phyloP scores from a whole-genome alignment of 35 echinoderm and acorn worm species.

The Diadema setosum region DNA sequence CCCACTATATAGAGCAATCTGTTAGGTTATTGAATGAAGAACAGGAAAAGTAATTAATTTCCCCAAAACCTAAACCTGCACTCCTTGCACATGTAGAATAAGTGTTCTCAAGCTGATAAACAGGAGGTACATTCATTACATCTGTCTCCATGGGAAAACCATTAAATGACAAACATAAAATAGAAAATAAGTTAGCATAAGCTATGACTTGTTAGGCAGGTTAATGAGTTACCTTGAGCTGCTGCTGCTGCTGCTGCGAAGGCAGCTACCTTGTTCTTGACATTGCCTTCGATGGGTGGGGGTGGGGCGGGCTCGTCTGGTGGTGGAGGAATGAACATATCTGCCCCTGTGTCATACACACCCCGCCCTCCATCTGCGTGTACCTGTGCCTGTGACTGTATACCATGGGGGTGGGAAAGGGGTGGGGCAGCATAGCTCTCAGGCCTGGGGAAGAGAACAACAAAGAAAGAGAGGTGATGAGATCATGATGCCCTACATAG shows the following conservation, averaged over 20 bases:
- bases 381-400: not conserved
- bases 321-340: constrained; percentile 79
- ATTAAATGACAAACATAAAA: too few species aligned
- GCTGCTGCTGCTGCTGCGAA: constrained; percentile 77
- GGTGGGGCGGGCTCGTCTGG: constrained; percentile 45
- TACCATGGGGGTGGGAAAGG: not conserved
- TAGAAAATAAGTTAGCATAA: too few species aligned
- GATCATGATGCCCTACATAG: not conserved
- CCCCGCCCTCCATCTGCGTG: not conserved
- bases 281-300: constrained; percentile 63
- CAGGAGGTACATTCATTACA: too few species aligned
- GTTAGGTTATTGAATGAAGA: too few species aligned
- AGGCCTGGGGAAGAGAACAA: not conserved
- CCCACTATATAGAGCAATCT: too few species aligned
- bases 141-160: too few species aligned
- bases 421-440: not conserved
- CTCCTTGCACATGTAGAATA: too few species aligned
- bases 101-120: too few species aligned
- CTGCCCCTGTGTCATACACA: constrained; percentile 18
- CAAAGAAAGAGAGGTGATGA: not conserved
- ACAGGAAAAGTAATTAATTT: too few species aligned
- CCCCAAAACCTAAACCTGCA: too few species aligned
- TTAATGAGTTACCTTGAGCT: constrained; percentile 78
- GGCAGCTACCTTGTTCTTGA: constrained; percentile 83
- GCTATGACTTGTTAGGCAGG: too few species aligned